Conservation (phyloP, 2,113 vertebrate species). For the Etheostoma spectabile region DNA sequence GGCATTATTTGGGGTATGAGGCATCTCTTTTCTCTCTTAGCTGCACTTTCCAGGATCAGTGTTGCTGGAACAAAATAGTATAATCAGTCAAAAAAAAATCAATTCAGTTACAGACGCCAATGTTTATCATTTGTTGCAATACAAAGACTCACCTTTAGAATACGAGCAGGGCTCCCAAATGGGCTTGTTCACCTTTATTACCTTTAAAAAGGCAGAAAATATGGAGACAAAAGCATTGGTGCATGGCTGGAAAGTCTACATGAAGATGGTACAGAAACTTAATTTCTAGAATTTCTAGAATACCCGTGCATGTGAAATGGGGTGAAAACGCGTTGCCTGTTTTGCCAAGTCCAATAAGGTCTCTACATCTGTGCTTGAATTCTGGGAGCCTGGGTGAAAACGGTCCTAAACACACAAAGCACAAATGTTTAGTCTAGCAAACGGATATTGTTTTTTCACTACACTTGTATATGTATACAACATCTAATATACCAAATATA, state of each 20-base stretch:
- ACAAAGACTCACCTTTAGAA: not conserved
- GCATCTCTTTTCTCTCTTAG: not conserved
- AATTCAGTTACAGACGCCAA: not conserved
- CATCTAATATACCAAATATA: not conserved
- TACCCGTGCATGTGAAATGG: slow-evolving; percentile 56
- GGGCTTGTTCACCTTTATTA: not conserved
- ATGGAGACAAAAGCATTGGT: not conserved
- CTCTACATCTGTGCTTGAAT: not conserved
- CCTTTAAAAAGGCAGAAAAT: slow-evolving; percentile 18
- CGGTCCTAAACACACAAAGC: slow-evolving; percentile 12
- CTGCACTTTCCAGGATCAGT: not conserved
- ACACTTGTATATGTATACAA: not conserved
- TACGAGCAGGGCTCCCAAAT: slow-evolving; percentile 34
- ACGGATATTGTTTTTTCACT: not conserved
- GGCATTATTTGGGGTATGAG: slow-evolving; percentile 10
- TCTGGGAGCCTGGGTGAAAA: slow-evolving; percentile 63
- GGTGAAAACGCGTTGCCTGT: slow-evolving; percentile 43
- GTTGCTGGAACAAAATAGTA: slow-evolving; percentile 34
- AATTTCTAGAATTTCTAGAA: not conserved
- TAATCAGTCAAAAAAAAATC: not conserved
- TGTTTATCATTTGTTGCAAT: not conserved
- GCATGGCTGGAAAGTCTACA: not conserved
- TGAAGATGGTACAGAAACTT: not conserved
- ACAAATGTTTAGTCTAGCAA: not conserved
- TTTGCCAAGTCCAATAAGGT: slow-evolving; percentile 70